A percentile compares a stretch with the other conserved stretches of the same genome.
phyloP scores from a whole-genome alignment of 23 tunicate genomes.

The Oikopleura dioica region DNA sequence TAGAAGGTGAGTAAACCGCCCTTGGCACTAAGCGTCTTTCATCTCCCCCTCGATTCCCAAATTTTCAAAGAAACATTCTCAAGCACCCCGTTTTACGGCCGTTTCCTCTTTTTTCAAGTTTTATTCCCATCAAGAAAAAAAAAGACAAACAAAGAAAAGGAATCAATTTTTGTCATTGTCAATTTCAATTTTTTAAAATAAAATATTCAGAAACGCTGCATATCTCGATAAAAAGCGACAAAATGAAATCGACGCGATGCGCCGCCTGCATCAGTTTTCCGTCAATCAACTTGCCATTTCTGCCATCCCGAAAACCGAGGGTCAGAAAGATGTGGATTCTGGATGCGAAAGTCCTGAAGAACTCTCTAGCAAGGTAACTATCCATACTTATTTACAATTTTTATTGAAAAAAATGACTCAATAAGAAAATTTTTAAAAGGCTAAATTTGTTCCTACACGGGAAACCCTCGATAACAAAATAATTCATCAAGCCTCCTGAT shows the following conservation, averaged over 20 bases:
- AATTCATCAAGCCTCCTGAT: no score
- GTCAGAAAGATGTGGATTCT: neutral
- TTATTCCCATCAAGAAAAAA: no score
- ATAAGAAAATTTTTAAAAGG: no score
- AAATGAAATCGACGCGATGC: neutral
- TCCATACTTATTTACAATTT: no score
- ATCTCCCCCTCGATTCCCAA: neutral
- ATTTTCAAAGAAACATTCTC: neutral
- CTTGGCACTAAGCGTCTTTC: neutral
- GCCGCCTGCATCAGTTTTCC: constrained; percentile 3
- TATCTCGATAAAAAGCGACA: neutral
- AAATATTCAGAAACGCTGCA: neutral
- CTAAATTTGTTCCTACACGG: no score
- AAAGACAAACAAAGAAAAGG: no score
- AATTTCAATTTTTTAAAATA: neutral
- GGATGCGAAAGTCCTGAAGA: constrained; percentile 7
- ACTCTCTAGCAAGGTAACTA: no score
- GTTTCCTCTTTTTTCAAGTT: neutral
- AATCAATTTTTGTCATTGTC: neutral
- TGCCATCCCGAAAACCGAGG: neutral
- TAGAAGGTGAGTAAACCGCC: constrained; percentile 15
- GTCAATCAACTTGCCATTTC: neutral
- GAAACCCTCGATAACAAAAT: no score
- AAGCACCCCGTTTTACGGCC: neutral
- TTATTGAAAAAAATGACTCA: no score